Evolutionary conservation across 2,888 invertebrate genomes (phyloP).

Genomic region (Criorhina ranunculi): DNA sequence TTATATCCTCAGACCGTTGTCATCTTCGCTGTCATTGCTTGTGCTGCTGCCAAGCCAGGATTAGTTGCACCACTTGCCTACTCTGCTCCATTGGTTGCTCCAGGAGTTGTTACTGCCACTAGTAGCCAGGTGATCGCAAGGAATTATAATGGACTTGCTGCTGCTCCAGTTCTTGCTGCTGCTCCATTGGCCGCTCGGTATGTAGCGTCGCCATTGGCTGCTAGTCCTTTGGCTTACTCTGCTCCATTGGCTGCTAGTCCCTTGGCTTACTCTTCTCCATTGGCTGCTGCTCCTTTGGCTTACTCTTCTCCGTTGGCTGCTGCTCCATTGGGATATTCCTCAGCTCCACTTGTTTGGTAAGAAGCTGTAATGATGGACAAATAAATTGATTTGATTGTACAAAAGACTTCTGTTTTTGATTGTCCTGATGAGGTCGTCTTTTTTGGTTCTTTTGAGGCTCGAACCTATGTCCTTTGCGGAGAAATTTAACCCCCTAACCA

Average conservation of each 20-base stretch:
- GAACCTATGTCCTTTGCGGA: too few species aligned
- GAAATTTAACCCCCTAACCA: too few species aligned
- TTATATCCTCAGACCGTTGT: conserved; percentile 53
- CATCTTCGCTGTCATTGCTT: conserved; percentile 66
- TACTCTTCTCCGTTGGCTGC: conserved; percentile 8
- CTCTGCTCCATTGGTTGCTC: conserved; percentile 61
- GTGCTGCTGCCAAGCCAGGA: conserved; percentile 70
- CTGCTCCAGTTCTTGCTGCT: conserved; percentile 84
- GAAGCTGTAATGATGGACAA: conserved; percentile 3
- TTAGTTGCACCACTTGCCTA: conserved; percentile 78
- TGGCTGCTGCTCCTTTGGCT: background rate
- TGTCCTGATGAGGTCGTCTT: too few species aligned
- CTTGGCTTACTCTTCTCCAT: background rate
- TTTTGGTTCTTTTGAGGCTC: too few species aligned
- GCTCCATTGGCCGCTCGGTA: conserved; percentile 83
- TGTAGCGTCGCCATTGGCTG: conserved; percentile 29
- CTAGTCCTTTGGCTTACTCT: conserved; percentile 1
- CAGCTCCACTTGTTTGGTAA: conserved; percentile 43
- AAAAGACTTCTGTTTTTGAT: too few species aligned
- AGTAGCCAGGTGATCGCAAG: conserved; percentile 79
- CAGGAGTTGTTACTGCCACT: conserved; percentile 29
- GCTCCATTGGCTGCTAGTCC: conserved; percentile 18
- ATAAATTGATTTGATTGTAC: conserved; percentile 31
- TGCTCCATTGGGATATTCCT: conserved; percentile 21
- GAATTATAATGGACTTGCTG: conserved; percentile 80